Conservation (phyloP, 2,888 invertebrate species). For the Trissolcus brochymenae region DNA sequence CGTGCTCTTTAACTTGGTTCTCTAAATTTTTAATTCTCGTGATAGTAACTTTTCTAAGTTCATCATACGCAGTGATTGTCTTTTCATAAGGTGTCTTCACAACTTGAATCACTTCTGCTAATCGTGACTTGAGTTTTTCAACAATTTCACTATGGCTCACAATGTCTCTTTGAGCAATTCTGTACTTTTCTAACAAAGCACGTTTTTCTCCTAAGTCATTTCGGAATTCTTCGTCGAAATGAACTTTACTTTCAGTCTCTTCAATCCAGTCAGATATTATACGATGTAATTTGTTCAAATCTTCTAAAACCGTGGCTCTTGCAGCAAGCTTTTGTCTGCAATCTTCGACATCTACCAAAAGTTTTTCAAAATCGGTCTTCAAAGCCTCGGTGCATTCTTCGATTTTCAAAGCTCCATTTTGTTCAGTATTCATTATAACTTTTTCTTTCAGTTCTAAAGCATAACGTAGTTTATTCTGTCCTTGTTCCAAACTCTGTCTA, state of each 20-base stretch:
- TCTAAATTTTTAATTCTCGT: constrained; percentile 85
- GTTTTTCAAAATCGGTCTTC: constrained; percentile 92
- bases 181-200: constrained; percentile 91
- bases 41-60: constrained; percentile 81
- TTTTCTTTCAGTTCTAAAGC: constrained; percentile 93
- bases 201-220: constrained; percentile 95
- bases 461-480: constrained; percentile 90
- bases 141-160: constrained; percentile 87
- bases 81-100: constrained; percentile 83
- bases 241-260: constrained; percentile 90
- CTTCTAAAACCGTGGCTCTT: constrained; percentile 88
- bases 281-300: constrained; percentile 89
- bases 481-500: constrained; percentile 94
- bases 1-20: constrained; percentile 90
- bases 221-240: constrained; percentile 83
- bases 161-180: constrained; percentile 88
- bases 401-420: constrained; percentile 90
- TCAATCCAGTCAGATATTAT: constrained; percentile 91
- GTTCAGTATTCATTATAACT: constrained; percentile 94
- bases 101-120: constrained; percentile 83
- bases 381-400: constrained; percentile 93
- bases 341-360: constrained; percentile 88
- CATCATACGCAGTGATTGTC: constrained; percentile 84
- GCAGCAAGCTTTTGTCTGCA: constrained; percentile 85
- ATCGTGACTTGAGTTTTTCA: constrained; percentile 85